A percentile compares a stretch with the other conserved stretches of the same genome.
phyloP scores from a whole-genome alignment of 2,113 vertebrate species.

The Paratilapia polleni region DNA sequence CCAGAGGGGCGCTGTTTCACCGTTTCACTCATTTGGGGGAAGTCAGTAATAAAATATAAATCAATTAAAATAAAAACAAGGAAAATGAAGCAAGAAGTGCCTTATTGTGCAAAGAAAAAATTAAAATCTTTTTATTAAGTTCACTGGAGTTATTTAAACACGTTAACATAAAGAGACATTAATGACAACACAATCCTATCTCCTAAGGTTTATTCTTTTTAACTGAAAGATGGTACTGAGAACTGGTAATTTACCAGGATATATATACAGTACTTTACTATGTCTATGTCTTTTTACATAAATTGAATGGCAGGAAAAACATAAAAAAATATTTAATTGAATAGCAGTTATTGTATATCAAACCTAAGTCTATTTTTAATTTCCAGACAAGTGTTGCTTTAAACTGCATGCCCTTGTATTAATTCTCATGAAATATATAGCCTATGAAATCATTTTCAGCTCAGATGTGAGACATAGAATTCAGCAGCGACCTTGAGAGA shows the following conservation, averaged over 20 bases:
- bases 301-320: no score
- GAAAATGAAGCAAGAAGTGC: no score
- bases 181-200: background rate
- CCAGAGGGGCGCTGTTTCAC: slow-evolving; percentile 28
- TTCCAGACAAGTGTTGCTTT: background rate
- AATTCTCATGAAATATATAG: background rate
- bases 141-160: background rate
- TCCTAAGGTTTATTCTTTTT: background rate
- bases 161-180: background rate
- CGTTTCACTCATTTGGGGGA: background rate
- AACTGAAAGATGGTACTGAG: background rate
- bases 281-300: no score
- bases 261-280: no score
- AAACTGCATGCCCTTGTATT: background rate
- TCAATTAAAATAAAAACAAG: background rate
- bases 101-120: no score
- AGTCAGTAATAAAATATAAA: background rate
- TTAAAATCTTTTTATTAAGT: no score
- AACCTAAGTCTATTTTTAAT: background rate
- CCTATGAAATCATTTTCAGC: background rate
- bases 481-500: slow-evolving; percentile 14
- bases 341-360: no score
- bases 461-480: background rate
- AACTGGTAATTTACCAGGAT: no score
- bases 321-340: no score